A percentile compares a stretch with the other conserved stretches of the same genome.
Conservation (phyloP, 1,140 invertebrate species). For the Trichonephila clavata region DNA sequence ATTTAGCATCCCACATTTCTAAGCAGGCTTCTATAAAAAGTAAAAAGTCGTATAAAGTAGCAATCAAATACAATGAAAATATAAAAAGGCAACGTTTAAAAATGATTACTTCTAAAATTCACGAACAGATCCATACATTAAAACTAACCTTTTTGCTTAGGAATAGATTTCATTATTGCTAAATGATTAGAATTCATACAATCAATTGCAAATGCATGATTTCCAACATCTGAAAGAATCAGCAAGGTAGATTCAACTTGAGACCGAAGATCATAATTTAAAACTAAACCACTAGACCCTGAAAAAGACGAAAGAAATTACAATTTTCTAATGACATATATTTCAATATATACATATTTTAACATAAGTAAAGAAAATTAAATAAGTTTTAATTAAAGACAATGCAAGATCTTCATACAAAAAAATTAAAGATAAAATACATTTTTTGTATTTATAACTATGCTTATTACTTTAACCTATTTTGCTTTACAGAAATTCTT, state of each 20-base stretch:
- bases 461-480: too few species aligned
- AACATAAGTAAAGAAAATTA: too few species aligned
- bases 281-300: conserved; percentile 48
- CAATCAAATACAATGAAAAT: neutral
- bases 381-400: too few species aligned
- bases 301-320: neutral
- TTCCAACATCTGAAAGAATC: neutral
- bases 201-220: neutral
- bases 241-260: neutral
- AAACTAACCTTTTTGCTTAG: conserved; percentile 39
- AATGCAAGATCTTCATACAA: too few species aligned
- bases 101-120: neutral
- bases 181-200: conserved; percentile 12
- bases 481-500: too few species aligned
- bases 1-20: conserved; percentile 56
- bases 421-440: too few species aligned
- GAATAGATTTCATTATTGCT: neutral
- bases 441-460: too few species aligned
- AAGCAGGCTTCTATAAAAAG: conserved; percentile 26
- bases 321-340: too few species aligned
- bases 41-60: neutral
- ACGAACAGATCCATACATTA: neutral
- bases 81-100: neutral
- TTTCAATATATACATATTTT: too few species aligned
- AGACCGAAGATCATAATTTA: neutral